Evolutionary conservation across 2,797 vertebrate genomes (phyloP), one percentile per base, ranked within the genome.

Genomic region (Enteromius viviparus): DNA sequence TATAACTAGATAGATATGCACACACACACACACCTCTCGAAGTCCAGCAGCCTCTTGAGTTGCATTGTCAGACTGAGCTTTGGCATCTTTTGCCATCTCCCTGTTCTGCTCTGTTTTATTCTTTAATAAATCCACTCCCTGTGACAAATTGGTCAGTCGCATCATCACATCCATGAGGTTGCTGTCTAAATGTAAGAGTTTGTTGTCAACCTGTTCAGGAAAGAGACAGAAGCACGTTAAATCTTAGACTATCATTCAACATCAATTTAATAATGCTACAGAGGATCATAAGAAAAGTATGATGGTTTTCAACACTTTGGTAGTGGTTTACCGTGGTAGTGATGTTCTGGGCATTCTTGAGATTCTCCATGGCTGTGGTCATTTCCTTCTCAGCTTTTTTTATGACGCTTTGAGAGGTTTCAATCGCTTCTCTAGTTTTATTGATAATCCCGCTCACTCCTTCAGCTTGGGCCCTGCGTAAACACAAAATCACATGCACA

Each of bases 131-230:
- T 92, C 87, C 76, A 96, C 89, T 0, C 62, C 89, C 51, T 60
- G 49, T 0, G 94, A 94, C 82, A 97, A 92, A 76, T 94, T 93
- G 80, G 0, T 84, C 80, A 97, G 87, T 76, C 92, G 88, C 84
- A 89, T 90, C 93, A 95, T 94, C 0, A 90, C 85, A 42, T 92
- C 91, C 12, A 89, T 93, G 89, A 96, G 96, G 82, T 91, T 95
- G 10, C 82, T 74, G 69, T 94, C 92, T 85, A 96, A 89, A 0
- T 53, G 80, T 11, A 66, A 85, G 40, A 97, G 89, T 83, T 66
- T 89, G 21, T 87, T 81, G 26, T 93, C 91, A 80, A 93, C 92
- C 96, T 97, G 80, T 40, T 80, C 6, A 77, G n/a, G 23, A 65
- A 68, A 42, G 32, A 29, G 26, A 71, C 23, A 80, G 21, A 65